Evolutionary conservation across 2,113 vertebrate species (phyloP).

Genomic region (Rhea pennata): DNA sequence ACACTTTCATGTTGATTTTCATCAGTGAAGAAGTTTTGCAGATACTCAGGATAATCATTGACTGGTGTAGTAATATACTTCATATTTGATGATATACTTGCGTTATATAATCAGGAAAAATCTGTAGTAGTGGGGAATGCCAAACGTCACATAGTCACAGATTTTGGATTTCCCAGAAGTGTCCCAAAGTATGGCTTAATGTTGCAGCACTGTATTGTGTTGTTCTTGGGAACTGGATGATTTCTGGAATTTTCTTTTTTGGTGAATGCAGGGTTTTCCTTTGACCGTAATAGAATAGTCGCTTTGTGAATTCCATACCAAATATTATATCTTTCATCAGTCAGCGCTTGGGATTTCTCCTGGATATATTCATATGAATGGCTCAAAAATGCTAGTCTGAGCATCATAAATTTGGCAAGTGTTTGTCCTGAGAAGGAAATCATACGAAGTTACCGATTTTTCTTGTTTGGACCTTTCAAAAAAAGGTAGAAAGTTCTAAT

Average conservation of each 20-base stretch:
- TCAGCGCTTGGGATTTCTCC: not conserved
- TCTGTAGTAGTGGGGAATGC: not conserved
- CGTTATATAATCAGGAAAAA: not conserved
- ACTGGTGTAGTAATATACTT: not conserved
- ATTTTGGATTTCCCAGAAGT: not conserved
- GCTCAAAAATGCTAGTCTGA: not conserved
- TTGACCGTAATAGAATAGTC: not conserved
- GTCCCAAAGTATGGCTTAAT: not conserved
- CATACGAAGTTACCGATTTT: not conserved
- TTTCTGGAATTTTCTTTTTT: constrained; percentile 16
- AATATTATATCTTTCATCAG: not conserved
- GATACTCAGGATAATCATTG: not conserved
- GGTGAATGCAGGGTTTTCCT: not conserved
- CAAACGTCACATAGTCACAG: not conserved
- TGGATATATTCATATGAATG: not conserved
- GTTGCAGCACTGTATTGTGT: not conserved
- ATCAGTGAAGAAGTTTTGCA: not conserved
- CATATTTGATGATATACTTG: not conserved
- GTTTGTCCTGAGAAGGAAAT: not conserved
- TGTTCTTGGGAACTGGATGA: not conserved
- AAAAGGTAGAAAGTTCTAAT: not conserved
- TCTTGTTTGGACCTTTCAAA: not conserved
- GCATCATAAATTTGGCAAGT: not conserved
- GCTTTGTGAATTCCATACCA: not conserved
- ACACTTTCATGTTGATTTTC: not conserved